A percentile compares a stretch with the other conserved stretches of the same genome.
Evolutionary conservation across 2,113 vertebrate genomes (phyloP).

Genomic region (Callionymus lyra): DNA sequence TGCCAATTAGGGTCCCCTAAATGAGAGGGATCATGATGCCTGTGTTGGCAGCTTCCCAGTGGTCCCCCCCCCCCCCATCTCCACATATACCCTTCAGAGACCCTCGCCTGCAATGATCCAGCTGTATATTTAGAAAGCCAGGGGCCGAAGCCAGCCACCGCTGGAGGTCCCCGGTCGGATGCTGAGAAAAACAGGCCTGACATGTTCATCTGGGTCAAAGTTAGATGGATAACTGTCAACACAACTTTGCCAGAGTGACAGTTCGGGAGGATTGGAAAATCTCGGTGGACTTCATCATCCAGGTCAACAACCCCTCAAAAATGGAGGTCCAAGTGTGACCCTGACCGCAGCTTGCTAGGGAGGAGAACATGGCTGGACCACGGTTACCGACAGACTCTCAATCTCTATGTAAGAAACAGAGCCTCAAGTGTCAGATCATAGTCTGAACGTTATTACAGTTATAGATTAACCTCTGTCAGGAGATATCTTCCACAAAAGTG

Average conservation of each 20-base stretch:
- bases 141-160: slow-evolving; percentile 56
- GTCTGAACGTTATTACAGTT: too few species aligned
- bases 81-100: slow-evolving; percentile 24
- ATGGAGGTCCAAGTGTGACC: too few species aligned
- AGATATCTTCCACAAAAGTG: too few species aligned
- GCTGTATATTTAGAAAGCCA: slow-evolving; percentile 67
- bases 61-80: slow-evolving; percentile 24
- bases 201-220: slow-evolving; percentile 72
- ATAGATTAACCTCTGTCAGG: too few species aligned
- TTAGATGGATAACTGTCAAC: slow-evolving; percentile 63
- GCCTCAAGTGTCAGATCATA: too few species aligned
- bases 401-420: too few species aligned
- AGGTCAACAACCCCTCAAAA: too few species aligned
- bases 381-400: too few species aligned
- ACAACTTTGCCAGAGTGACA: slow-evolving; percentile 43
- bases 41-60: slow-evolving; percentile 70
- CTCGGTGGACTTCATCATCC: too few species aligned
- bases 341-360: too few species aligned
- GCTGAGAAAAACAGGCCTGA: slow-evolving; percentile 62
- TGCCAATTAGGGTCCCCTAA: slow-evolving; percentile 92
- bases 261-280: background rate
- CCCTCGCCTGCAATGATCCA: slow-evolving; percentile 26
- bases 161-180: slow-evolving; percentile 54
- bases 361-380: too few species aligned
- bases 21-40: slow-evolving; percentile 89